These are phyloP conservation scores for Leucoraja ocellata DNA, from an alignment of 2,797 vertebrate genomes.

Conservation along the genomic window DNA sequence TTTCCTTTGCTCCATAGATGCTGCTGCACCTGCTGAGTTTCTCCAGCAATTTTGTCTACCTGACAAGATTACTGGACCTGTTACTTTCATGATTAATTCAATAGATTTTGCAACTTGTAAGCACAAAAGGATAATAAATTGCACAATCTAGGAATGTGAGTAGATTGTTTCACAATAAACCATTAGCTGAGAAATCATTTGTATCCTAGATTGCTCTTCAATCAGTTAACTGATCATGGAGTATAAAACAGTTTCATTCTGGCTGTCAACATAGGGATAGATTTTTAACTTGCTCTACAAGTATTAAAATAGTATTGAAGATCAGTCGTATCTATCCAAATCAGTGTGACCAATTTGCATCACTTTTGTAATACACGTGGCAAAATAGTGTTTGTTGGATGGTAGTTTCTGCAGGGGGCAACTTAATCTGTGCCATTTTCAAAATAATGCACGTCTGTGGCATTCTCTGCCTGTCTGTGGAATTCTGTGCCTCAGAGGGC, in stretches of 20 bases:
- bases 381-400: neutral
- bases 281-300: neutral
- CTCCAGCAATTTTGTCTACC: no score
- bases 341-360: neutral
- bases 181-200: neutral
- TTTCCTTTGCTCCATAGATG: no score
- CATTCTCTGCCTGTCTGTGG: no score
- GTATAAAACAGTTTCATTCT: neutral
- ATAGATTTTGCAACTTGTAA: neutral
- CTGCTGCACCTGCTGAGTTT: no score
- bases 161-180: neutral
- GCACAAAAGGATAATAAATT: neutral
- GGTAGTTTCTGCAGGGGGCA: no score
- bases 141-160: neutral
- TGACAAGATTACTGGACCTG: neutral
- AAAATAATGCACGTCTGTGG: no score
- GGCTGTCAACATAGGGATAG: no score
- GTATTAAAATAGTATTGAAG: neutral
- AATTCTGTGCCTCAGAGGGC: no score
- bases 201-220: neutral
- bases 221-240: neutral
- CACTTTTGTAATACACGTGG: no score
- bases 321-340: neutral
- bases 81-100: neutral
- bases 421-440: no score